Conservation (phyloP, 2,113 vertebrate genomes). For the Paralichthys olivaceus region DNA sequence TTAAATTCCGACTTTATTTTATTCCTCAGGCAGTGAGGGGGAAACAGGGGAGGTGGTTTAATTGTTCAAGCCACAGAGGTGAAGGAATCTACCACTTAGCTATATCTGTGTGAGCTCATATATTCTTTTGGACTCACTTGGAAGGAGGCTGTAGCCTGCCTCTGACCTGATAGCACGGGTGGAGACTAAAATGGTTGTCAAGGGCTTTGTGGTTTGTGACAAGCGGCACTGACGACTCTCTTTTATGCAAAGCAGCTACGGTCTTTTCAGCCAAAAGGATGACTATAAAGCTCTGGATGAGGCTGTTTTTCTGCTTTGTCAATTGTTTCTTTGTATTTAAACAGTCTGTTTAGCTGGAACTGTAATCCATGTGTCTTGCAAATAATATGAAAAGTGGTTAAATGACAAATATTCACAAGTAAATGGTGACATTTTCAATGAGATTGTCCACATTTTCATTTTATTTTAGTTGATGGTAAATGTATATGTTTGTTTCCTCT, state of each 20-base stretch:
- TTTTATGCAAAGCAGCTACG: neutral
- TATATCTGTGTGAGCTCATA: neutral
- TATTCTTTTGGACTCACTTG: conserved; percentile 42
- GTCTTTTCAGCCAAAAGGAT: conserved; percentile 2
- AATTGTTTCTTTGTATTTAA: conserved; percentile 14
- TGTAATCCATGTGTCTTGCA: conserved; percentile 10
- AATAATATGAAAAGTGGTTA: conserved; percentile 11
- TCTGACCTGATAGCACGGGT: conserved; percentile 29
- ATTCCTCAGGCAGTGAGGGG: neutral
- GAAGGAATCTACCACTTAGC: conserved; percentile 1
- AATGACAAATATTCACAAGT: neutral
- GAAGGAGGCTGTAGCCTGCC: conserved; percentile 12
- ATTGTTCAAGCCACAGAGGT: conserved; percentile 23
- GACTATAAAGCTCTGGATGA: conserved; percentile 17
- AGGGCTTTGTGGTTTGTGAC: conserved; percentile 22
- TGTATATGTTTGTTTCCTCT: too few species aligned
- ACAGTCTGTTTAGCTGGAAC: neutral
- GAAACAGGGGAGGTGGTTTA: conserved; percentile 10
- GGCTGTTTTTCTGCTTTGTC: conserved; percentile 24
- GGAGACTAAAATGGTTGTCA: conserved; percentile 4
- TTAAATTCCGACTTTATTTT: neutral
- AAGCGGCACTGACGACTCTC: neutral
- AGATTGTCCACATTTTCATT: too few species aligned
- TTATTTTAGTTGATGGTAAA: too few species aligned
- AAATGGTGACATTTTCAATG: neutral